Conservation (phyloP, 2,888 invertebrate genomes). For the Mycalesis mineus region DNA sequence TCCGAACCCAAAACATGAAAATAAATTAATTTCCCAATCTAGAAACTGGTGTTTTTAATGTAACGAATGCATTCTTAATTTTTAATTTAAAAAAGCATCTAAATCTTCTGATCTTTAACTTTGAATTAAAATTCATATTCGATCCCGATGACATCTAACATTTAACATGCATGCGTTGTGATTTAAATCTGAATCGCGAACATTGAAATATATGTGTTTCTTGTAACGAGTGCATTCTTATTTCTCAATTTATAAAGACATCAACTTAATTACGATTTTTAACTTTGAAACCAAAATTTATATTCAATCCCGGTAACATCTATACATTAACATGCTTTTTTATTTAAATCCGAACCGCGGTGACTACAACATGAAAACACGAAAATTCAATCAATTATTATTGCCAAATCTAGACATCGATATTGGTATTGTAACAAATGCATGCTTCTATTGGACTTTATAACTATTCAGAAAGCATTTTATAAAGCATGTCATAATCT, state of each 20-base stretch:
- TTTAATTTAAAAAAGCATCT: conserved; percentile 8
- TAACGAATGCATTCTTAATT: conserved; percentile 23
- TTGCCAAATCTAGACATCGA: conserved; percentile 14
- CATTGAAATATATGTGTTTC: conserved; percentile 4
- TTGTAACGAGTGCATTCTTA: conserved; percentile 23
- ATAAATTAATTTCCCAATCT: not conserved
- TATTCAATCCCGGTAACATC: not conserved
- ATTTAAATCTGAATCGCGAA: not conserved
- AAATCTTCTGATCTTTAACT: not conserved
- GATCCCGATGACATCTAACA: not conserved
- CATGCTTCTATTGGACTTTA: conserved; percentile 26
- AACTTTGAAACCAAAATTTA: not conserved
- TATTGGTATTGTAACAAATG: conserved; percentile 14
- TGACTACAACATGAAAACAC: not conserved
- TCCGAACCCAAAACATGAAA: not conserved
- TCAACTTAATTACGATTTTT: not conserved
- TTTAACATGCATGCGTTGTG: conserved; percentile 9
- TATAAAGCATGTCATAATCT: conserved; percentile 23
- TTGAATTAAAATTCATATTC: not conserved
- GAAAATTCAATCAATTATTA: not conserved
- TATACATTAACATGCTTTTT: conserved; percentile 12
- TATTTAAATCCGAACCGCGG: not conserved
- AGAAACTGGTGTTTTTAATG: conserved; percentile 18
- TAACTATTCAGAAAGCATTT: conserved; percentile 18
- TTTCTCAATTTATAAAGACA: conserved; percentile 11